Conservation (phyloP, 1,140 invertebrate species). For the Caerostris extrusa region DNA sequence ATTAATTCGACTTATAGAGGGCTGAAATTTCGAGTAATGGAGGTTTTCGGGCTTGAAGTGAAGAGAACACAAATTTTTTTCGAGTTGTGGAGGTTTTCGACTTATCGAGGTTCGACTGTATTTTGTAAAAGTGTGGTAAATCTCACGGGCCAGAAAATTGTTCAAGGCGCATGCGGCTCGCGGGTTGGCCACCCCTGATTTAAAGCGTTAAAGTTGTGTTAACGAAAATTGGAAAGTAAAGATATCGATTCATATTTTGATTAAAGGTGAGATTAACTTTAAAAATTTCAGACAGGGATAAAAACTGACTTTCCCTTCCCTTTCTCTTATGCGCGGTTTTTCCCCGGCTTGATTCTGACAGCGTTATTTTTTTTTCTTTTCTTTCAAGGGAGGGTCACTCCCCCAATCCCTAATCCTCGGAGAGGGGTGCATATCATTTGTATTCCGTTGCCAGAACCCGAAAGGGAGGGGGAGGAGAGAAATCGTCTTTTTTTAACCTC, state of each 20-base stretch:
- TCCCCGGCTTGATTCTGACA: neutral
- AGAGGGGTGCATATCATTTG: constrained; percentile 64
- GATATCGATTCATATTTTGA: constrained; percentile 17
- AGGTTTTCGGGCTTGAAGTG: no score
- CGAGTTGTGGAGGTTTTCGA: no score
- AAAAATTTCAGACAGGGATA: neutral
- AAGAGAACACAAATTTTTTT: no score
- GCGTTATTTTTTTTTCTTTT: neutral
- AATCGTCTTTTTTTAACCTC: constrained; percentile 11
- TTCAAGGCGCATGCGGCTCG: no score
- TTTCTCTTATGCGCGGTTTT: neutral
- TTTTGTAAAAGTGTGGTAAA: no score
- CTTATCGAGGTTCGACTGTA: no score
- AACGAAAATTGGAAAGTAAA: neutral
- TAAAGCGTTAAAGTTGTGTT: no score
- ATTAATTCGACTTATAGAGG: no score
- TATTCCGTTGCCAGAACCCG: neutral
- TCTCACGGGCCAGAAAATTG: no score
- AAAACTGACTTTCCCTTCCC: neutral
- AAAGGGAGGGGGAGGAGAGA: neutral
- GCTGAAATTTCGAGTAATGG: no score
- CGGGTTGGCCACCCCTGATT: no score
- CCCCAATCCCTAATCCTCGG: constrained; percentile 19
- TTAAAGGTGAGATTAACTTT: neutral
- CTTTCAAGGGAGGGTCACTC: neutral